phyloP scores from a whole-genome alignment of 2,797 vertebrate genomes.

The Eidolon dupreanum region DNA sequence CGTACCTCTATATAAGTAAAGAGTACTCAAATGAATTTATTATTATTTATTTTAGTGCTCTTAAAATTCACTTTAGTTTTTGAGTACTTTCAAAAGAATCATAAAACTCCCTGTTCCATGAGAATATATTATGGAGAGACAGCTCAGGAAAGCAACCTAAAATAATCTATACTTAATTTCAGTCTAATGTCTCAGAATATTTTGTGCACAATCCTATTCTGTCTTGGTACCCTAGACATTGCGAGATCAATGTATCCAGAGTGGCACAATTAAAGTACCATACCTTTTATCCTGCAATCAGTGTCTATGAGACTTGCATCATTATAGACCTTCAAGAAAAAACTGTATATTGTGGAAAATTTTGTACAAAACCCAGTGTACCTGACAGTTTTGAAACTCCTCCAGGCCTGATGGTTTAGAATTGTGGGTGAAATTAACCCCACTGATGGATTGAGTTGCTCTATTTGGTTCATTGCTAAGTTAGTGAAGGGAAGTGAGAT shows the following conservation, averaged over 20 bases:
- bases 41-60: neutral
- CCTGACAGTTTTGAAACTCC: neutral
- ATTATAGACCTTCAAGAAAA: neutral
- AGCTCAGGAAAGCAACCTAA: slow-evolving; percentile 66
- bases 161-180: slow-evolving; percentile 49
- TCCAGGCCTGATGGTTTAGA: neutral
- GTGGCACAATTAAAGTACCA: slow-evolving; percentile 54
- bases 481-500: neutral
- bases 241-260: slow-evolving; percentile 32
- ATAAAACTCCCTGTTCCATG: neutral
- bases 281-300: neutral
- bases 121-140: neutral
- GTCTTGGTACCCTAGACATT: slow-evolving; percentile 50
- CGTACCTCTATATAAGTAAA: neutral
- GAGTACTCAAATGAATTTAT: neutral
- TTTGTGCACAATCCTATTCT: slow-evolving; percentile 55
- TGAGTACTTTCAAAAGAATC: slow-evolving; percentile 38
- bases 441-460: neutral
- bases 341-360: neutral
- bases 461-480: neutral
- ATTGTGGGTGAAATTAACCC: slow-evolving; percentile 18
- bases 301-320: neutral
- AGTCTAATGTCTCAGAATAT: slow-evolving; percentile 72
- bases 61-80: slow-evolving; percentile 48
- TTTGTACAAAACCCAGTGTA: neutral